These are phyloP conservation scores for Xiphophorus hellerii DNA, from an alignment of 2,113 vertebrate species.

Conservation along the genomic window DNA sequence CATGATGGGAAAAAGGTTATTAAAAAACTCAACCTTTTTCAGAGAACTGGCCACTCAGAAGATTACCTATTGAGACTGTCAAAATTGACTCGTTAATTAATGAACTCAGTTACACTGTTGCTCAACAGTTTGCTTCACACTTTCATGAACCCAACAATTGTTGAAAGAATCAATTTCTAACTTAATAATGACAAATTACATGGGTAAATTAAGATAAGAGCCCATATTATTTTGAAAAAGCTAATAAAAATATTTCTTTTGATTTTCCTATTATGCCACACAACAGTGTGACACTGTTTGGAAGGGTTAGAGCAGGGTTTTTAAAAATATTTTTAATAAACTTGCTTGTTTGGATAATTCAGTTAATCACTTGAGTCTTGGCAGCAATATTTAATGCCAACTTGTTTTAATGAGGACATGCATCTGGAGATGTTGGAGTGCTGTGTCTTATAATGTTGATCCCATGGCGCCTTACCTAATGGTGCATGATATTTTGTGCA, in stretches of 20 bases:
- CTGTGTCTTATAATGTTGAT: background rate
- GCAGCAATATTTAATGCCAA: too few species aligned
- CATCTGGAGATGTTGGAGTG: too few species aligned
- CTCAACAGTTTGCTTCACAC: background rate
- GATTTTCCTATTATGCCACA: background rate
- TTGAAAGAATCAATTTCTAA: background rate
- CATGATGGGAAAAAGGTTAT: too few species aligned
- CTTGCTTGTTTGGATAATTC: too few species aligned
- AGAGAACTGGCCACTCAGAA: too few species aligned
- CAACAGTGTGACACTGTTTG: background rate
- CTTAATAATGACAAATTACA: background rate
- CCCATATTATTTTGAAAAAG: background rate
- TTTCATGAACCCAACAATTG: too few species aligned
- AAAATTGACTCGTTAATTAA: too few species aligned
- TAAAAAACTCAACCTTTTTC: too few species aligned
- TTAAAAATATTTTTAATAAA: background rate
- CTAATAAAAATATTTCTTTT: background rate
- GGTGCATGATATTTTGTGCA: background rate
- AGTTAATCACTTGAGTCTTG: too few species aligned
- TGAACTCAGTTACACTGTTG: background rate
- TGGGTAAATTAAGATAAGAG: background rate
- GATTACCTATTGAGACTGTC: too few species aligned
- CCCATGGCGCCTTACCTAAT: too few species aligned
- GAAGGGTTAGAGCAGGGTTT: background rate
- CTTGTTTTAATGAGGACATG: too few species aligned